phyloP scores from a whole-genome alignment of 2,113 vertebrate genomes.

The Trochalopteron elliotii region DNA sequence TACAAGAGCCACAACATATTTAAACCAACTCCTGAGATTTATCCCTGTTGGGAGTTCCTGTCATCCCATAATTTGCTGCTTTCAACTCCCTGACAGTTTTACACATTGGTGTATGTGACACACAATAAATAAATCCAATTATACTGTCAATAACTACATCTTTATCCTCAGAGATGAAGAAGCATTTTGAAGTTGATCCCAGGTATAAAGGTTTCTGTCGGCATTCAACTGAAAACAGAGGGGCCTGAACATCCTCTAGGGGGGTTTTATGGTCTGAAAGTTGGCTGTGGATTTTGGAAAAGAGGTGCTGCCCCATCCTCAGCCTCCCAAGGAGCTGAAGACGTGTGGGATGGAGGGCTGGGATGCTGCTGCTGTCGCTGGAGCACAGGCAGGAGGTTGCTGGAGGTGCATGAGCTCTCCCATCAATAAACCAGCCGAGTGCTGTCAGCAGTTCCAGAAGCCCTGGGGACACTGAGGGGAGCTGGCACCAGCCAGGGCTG shows the following conservation, averaged over 20 bases:
- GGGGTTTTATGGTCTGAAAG: not conserved
- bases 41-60: not conserved
- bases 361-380: fast-evolving
- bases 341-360: not conserved
- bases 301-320: not conserved
- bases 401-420: not conserved
- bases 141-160: not conserved
- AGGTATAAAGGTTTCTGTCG: not conserved
- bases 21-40: not conserved
- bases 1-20: not conserved
- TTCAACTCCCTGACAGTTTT: not conserved
- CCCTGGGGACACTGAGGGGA: not conserved
- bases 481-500: not conserved
- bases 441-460: not conserved
- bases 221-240: not conserved
- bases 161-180: not conserved
- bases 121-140: not conserved
- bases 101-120: not conserved
- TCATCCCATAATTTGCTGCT: not conserved
- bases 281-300: not conserved
- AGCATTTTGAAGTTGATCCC: not conserved
- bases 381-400: not conserved
- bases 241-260: not conserved
- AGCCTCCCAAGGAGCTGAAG: not conserved
- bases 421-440: not conserved